These are phyloP conservation scores for Sanderia malayensis DNA, from an alignment of 30 jellyfish, hydroid and myxozoan genomes.

Conservation along the genomic window DNA sequence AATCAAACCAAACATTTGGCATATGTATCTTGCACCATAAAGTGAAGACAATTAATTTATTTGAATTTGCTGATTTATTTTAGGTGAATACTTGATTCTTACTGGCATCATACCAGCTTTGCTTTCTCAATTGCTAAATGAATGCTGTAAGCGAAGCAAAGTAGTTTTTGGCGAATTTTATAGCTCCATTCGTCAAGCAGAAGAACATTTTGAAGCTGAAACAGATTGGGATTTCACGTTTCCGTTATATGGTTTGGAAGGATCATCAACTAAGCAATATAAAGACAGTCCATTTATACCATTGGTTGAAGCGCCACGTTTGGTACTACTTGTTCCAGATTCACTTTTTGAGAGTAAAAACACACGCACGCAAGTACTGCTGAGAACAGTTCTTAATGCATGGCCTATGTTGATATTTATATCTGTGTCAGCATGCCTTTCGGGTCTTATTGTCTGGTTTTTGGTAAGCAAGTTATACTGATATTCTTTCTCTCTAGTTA, in stretches of 20 bases:
- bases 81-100: constrained; percentile 54
- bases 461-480: no score
- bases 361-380: constrained; percentile 86
- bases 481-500: no score
- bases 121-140: constrained; percentile 32
- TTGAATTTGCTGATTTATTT: no score
- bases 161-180: constrained; percentile 68
- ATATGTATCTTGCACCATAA: no score
- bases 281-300: constrained; percentile 88
- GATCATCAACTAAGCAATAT: constrained; percentile 48
- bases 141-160: constrained; percentile 78
- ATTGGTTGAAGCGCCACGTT: constrained; percentile 86
- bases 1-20: no score
- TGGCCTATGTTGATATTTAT: constrained; percentile 97
- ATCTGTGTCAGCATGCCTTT: constrained; percentile 80
- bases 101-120: constrained; percentile 79
- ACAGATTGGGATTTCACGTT: constrained; percentile 73
- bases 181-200: constrained; percentile 62
- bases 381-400: constrained; percentile 86
- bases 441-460: constrained; percentile 91
- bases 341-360: constrained; percentile 64
- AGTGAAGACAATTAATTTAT: background rate
- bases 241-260: constrained; percentile 87
- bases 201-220: constrained; percentile 55
- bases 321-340: constrained; percentile 83